A percentile compares a stretch with the other conserved stretches of the same genome.
phyloP scores from a whole-genome alignment of 2,888 invertebrate genomes.

The Neoaliturus tenellus region DNA sequence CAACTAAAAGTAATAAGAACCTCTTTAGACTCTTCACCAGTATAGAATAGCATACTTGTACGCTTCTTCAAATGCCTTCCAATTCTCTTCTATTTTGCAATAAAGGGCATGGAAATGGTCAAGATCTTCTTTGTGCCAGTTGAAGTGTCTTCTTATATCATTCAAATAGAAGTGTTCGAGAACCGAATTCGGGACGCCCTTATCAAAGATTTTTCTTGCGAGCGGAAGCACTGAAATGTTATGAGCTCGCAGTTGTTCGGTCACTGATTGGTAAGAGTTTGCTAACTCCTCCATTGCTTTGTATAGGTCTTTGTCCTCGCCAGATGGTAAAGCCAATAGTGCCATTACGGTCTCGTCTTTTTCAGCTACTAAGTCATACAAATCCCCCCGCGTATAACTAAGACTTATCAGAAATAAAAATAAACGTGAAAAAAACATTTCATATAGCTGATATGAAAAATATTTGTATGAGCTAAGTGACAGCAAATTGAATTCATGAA shows the following conservation, averaged over 20 bases:
- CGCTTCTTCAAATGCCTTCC: background rate
- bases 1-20: too few species aligned
- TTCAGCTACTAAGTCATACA: slow-evolving; percentile 5
- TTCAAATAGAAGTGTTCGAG: slow-evolving; percentile 14
- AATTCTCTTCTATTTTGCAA: slow-evolving; percentile 4
- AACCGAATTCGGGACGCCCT: background rate
- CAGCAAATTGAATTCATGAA: background rate
- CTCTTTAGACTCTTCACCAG: slow-evolving; percentile 7
- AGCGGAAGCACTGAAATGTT: slow-evolving; percentile 8
- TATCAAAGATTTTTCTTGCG: background rate
- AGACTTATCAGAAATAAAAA: background rate
- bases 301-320: background rate
- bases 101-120: slow-evolving; percentile 8
- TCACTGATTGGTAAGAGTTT: slow-evolving; percentile 4
- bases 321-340: background rate
- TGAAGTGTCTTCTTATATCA: background rate
- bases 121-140: slow-evolving; percentile 20
- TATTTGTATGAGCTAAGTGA: too few species aligned
- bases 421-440: background rate
- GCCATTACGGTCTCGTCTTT: slow-evolving; percentile 6
- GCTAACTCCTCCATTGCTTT: slow-evolving; percentile 10
- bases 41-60: background rate
- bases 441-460: background rate
- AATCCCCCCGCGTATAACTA: background rate
- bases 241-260: background rate